phyloP scores from a whole-genome alignment of 2,797 vertebrate species.

The Danio kyathit region DNA sequence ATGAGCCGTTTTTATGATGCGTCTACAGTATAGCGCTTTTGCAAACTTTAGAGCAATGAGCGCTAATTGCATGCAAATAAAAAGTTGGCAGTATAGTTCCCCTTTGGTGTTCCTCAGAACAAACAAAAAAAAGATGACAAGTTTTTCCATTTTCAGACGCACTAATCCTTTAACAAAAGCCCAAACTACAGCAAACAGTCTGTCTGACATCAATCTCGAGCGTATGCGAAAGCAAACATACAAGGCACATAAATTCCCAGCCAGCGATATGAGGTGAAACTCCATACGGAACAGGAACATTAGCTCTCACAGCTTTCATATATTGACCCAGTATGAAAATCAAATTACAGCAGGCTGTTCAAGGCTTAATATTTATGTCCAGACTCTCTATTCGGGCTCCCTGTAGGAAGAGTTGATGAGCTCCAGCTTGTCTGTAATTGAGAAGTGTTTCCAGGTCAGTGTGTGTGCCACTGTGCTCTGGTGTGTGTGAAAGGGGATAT shows the following conservation, averaged over 20 bases:
- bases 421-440: constrained; percentile 51
- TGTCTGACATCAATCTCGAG: constrained; percentile 30
- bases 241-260: constrained; percentile 41
- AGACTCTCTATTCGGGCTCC: constrained; percentile 32
- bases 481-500: constrained; percentile 57
- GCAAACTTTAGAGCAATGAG: neutral
- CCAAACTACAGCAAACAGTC: constrained; percentile 17
- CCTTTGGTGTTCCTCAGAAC: constrained; percentile 11
- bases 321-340: constrained; percentile 59
- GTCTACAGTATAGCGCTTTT: neutral
- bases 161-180: constrained; percentile 11
- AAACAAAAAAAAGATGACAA: constrained; percentile 11
- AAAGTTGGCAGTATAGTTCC: neutral
- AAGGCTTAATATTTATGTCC: constrained; percentile 43
- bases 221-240: constrained; percentile 42
- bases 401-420: constrained; percentile 47
- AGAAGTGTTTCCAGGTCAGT: constrained; percentile 57
- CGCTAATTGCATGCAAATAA: neutral
- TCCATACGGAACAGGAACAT: constrained; percentile 48
- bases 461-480: constrained; percentile 34
- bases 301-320: constrained; percentile 49
- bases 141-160: constrained; percentile 1
- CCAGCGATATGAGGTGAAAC: constrained; percentile 30
- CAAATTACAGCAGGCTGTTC: constrained; percentile 54
- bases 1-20: neutral